phyloP scores from a whole-genome alignment of 2,797 vertebrate genomes.

The Lates japonicus region DNA sequence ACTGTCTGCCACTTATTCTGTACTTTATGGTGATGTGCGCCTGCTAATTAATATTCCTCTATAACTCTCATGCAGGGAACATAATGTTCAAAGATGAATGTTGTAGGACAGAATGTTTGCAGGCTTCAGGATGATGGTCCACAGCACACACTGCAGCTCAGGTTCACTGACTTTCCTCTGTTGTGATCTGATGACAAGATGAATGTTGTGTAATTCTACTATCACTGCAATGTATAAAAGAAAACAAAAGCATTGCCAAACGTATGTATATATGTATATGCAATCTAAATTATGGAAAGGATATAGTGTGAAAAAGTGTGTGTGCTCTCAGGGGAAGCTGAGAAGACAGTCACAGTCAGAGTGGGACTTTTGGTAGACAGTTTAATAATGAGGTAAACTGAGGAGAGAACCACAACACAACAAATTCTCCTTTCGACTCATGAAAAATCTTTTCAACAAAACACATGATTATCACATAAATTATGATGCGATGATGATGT shows the following conservation, averaged over 20 bases:
- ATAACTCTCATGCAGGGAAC: not conserved
- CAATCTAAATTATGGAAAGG: constrained; percentile 7
- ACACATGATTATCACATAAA: no score
- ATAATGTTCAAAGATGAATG: not conserved
- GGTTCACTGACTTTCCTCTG: not conserved
- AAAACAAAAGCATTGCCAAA: not conserved
- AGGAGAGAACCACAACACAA: not conserved
- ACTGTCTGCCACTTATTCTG: not conserved
- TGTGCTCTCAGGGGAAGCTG: not conserved
- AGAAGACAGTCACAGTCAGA: not conserved
- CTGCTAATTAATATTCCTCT: not conserved
- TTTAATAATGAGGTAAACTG: constrained; percentile 23
- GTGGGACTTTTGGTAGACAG: not conserved
- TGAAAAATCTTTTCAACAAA: not conserved
- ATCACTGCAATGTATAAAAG: not conserved
- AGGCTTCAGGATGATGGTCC: fast-evolving
- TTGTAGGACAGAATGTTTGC: no score
- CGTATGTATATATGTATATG: not conserved
- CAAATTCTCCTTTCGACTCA: not conserved
- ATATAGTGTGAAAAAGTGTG: not conserved
- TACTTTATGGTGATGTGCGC: not conserved
- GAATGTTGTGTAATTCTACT: not conserved
- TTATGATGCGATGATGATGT: no score
- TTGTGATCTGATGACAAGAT: not conserved
- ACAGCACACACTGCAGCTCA: not conserved